A percentile compares a stretch with the other conserved stretches of the same genome.
phyloP scores from a whole-genome alignment of 2,113 vertebrate species.

The Corythaixoides concolor region DNA sequence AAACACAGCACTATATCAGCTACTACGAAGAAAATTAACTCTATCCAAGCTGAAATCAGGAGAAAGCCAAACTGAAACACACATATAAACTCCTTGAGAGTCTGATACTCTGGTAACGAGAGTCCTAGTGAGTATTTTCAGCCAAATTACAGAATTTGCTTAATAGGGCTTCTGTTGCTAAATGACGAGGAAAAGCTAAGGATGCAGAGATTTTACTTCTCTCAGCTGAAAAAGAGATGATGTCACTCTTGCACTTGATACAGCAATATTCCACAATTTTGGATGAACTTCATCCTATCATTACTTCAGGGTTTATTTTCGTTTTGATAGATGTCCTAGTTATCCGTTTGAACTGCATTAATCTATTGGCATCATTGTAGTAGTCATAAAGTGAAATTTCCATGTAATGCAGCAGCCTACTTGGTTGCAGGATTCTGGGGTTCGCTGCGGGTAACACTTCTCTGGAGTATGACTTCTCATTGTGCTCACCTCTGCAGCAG shows the following conservation, averaged over 20 bases:
- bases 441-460: not conserved
- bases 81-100: not conserved
- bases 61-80: not conserved
- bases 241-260: not conserved
- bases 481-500: not conserved
- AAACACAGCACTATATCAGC: no score
- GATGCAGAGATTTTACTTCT: not conserved
- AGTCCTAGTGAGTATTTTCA: not conserved
- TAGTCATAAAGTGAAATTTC: not conserved
- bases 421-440: not conserved
- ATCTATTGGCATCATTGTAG: not conserved
- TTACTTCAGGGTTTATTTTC: not conserved
- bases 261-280: not conserved
- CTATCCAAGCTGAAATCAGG: no score
- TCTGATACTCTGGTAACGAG: not conserved
- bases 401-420: accelerated
- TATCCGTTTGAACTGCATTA: not conserved
- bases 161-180: not conserved
- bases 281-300: not conserved
- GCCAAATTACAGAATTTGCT: not conserved
- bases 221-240: not conserved
- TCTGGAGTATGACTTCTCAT: not conserved
- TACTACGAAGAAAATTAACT: no score
- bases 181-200: not conserved
- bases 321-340: not conserved